Base-by-base conservation (phyloP, 2,797 vertebrate species). In the Acanthis flammea region DNA sequence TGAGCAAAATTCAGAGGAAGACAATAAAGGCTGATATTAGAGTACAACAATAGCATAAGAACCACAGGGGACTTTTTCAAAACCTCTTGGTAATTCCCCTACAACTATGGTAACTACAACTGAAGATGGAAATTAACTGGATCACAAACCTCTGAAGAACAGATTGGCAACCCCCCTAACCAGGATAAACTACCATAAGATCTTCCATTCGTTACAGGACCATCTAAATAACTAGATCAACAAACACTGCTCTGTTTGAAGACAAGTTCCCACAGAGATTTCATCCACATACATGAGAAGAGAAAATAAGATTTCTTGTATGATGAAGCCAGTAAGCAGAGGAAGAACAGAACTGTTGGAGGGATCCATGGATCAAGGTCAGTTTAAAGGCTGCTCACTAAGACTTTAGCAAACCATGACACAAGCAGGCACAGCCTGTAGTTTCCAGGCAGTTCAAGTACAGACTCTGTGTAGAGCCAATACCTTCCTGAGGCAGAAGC, bases 1-100 rank as follows among this genome's bases (percentile, higher is more conserved):
- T 41, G 78, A 73, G 62, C 47, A 93, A 84, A 90, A 88, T 92
- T 96, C 92, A 79, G 70, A 93, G 54, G 66, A 95, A 94, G 28
- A 45, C 12, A 86, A 63, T 50, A 92, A 75, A 66, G 63, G 28
- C n/a, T 67, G 37, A 54, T 54, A 54, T n/a, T 54, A n/a, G 63
- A 76, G 25, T 47, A 47, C 27, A 31, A 63, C 45, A 92, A 53
- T 2, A 79, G 14, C 30, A 15, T 17, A 66, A 73, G 31, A 81
- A 86, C 55, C 47, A 92, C 71, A 82, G 74, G 53, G 37, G 89
- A 88, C 25, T 93, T 90, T 70, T 92, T 92, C 51, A 94, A 39
- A 54, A 10, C n/a, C 21, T 90, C 62, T 78, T 88, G 23, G 41
- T 61, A 85, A 86, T 30, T 37, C 15, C 3, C 1, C 17, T 60